These are phyloP conservation scores for Champsocephalus esox DNA, from an alignment of 2,797 vertebrate species.

Conservation along the genomic window DNA sequence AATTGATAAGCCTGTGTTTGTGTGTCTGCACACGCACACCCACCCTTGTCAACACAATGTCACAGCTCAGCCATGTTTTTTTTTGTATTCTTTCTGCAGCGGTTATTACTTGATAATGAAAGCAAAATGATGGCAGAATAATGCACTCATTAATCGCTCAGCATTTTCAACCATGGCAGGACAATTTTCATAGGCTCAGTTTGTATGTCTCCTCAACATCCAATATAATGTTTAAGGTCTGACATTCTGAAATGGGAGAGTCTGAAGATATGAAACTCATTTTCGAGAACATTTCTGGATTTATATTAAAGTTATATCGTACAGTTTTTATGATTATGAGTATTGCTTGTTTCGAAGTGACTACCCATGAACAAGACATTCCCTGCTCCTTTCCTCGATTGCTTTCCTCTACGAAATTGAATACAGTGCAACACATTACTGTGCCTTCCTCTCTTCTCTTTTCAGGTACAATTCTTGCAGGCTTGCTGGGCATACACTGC, in stretches of 20 bases:
- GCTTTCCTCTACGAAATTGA: slow-evolving; percentile 47
- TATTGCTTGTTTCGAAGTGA: not conserved
- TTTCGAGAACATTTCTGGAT: slow-evolving; percentile 37
- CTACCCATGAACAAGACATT: slow-evolving; percentile 15
- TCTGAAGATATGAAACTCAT: slow-evolving; percentile 43
- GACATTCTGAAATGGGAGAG: slow-evolving; percentile 46
- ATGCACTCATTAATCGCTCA: slow-evolving; percentile 72
- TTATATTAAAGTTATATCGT: slow-evolving; percentile 16
- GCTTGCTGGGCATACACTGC: slow-evolving; percentile 8
- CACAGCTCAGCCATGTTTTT: slow-evolving; percentile 66
- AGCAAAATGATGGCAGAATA: slow-evolving; percentile 75
- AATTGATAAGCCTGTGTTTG: slow-evolving; percentile 66
- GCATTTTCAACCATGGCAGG: slow-evolving; percentile 78
- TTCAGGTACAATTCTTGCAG: slow-evolving; percentile 30
- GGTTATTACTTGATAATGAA: slow-evolving; percentile 79
- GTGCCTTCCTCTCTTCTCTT: slow-evolving; percentile 24
- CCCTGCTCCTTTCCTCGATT: slow-evolving; percentile 44
- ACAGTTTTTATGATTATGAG: not conserved
- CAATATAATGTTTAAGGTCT: slow-evolving; percentile 75
- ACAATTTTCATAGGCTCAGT: slow-evolving; percentile 71
- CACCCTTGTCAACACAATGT: slow-evolving; percentile 72
- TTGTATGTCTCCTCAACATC: slow-evolving; percentile 66
- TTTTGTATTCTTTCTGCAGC: slow-evolving; percentile 20
- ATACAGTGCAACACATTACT: slow-evolving; percentile 35
- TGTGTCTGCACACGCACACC: slow-evolving; percentile 71